These are phyloP conservation scores for Glandiceps talaboti DNA, from an alignment of 53 echinoderm and acorn worm species.

Conservation along the genomic window DNA sequence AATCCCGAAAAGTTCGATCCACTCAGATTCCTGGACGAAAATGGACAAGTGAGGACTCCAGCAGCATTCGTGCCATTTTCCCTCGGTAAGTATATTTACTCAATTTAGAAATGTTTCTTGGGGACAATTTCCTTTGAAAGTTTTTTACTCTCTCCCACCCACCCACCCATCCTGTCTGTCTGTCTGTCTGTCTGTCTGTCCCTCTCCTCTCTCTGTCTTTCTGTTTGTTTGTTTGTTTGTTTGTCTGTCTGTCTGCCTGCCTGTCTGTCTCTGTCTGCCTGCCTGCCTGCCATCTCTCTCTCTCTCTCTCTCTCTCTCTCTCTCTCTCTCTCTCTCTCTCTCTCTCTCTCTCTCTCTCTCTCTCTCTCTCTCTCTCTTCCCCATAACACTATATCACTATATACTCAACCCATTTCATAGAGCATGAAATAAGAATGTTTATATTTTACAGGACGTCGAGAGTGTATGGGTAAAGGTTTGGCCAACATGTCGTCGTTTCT, in stretches of 20 bases:
- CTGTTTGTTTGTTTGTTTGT: background rate
- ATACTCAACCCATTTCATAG: background rate
- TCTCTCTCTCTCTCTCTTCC: background rate
- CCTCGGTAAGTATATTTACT: conserved; percentile 31
- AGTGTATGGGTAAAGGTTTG: background rate
- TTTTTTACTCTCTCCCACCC: no score
- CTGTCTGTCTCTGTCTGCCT: background rate
- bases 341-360: background rate
- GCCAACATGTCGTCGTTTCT: background rate
- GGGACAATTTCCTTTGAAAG: no score
- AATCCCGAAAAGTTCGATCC: conserved; percentile 46
- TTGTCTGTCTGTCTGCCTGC: background rate
- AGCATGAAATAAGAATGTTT: background rate
- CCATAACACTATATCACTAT: no score
- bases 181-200: background rate
- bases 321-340: no score
- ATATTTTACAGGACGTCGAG: background rate
- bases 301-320: background rate
- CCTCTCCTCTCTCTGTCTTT: background rate
- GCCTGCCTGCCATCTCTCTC: background rate
- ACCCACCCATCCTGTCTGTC: no score
- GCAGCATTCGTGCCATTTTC: conserved; percentile 69
- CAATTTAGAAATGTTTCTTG: background rate
- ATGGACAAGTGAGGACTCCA: conserved; percentile 12
- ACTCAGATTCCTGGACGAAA: conserved; percentile 43